Percentiles rank a stretch among this genome's conserved stretches.
phyloP scores from a whole-genome alignment of 2,888 invertebrate genomes.

The Eupithecia insigniata region DNA sequence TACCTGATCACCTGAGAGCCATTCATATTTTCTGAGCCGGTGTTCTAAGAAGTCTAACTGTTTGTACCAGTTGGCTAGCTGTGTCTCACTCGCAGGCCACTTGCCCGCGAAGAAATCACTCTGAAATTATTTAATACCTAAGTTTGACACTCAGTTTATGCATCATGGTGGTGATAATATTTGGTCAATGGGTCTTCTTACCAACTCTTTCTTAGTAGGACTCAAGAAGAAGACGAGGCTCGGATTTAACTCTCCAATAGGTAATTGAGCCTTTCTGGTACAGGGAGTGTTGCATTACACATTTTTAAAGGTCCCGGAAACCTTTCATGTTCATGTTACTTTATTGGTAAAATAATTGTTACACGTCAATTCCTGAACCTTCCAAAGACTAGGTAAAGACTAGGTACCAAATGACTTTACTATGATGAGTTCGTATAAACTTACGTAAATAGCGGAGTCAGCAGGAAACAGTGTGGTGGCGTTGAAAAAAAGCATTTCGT shows the following conservation, averaged over 20 bases:
- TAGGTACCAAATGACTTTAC: too few relatives aligned
- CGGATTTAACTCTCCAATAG: not conserved
- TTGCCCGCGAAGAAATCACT: slow-evolving; percentile 63
- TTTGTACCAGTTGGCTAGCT: slow-evolving; percentile 57
- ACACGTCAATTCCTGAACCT: too few relatives aligned
- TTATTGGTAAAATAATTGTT: too few relatives aligned
- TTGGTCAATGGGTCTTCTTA: not conserved
- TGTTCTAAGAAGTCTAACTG: slow-evolving; percentile 65
- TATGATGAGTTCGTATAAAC: slow-evolving; percentile 44
- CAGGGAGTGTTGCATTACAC: too few relatives aligned
- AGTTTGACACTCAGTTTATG: not conserved
- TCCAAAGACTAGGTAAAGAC: too few relatives aligned
- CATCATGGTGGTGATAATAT: not conserved
- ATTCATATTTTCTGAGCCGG: slow-evolving; percentile 53
- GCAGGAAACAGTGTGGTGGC: slow-evolving; percentile 81
- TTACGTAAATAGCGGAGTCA: slow-evolving; percentile 81
- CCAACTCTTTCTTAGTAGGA: too few relatives aligned
- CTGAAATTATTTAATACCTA: too few relatives aligned
- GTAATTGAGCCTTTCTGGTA: not conserved
- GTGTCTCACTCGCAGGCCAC: slow-evolving; percentile 49
- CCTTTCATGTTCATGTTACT: too few relatives aligned
- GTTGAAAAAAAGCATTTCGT: slow-evolving; percentile 82
- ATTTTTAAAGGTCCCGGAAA: too few relatives aligned
- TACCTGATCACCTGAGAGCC: slow-evolving; percentile 70
- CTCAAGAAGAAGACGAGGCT: too few relatives aligned